Conservation (phyloP, 2,888 invertebrate genomes). For the Idaea biselata region DNA sequence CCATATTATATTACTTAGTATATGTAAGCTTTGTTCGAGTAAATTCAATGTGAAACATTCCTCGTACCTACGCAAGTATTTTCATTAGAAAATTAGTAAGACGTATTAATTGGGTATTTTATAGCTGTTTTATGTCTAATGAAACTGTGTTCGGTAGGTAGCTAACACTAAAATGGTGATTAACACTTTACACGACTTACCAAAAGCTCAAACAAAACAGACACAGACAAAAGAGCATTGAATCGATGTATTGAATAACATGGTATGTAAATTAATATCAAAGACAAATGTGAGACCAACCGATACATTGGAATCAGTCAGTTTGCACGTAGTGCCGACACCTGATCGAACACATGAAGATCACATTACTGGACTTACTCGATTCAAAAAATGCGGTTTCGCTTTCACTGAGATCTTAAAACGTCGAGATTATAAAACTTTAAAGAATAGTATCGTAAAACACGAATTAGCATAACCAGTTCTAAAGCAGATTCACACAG, state of each 20-base stretch:
- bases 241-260: not conserved
- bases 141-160: not conserved
- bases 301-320: slow-evolving; percentile 12
- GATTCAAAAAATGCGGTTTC: slow-evolving; percentile 37
- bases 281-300: slow-evolving; percentile 18
- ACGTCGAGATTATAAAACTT: slow-evolving; percentile 27
- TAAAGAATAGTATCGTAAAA: slow-evolving; percentile 26
- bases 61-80: not conserved
- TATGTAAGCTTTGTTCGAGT: not conserved
- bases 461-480: slow-evolving; percentile 33
- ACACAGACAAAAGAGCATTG: not conserved
- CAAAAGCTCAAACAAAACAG: not conserved
- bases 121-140: not conserved
- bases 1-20: too few relatives aligned
- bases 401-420: slow-evolving; percentile 46
- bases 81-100: not conserved
- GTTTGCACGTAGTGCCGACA: slow-evolving; percentile 15
- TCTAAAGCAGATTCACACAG: slow-evolving; percentile 24
- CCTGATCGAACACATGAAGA: slow-evolving; percentile 19
- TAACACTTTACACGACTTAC: not conserved
- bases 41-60: not conserved
- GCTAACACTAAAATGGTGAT: not conserved
- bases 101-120: not conserved
- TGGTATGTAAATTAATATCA: slow-evolving; percentile 9
- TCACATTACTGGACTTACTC: slow-evolving; percentile 24